These are phyloP conservation scores for Probaryconus sp. DNA, from an alignment of 1,140 invertebrate genomes.

Conservation along the genomic window DNA sequence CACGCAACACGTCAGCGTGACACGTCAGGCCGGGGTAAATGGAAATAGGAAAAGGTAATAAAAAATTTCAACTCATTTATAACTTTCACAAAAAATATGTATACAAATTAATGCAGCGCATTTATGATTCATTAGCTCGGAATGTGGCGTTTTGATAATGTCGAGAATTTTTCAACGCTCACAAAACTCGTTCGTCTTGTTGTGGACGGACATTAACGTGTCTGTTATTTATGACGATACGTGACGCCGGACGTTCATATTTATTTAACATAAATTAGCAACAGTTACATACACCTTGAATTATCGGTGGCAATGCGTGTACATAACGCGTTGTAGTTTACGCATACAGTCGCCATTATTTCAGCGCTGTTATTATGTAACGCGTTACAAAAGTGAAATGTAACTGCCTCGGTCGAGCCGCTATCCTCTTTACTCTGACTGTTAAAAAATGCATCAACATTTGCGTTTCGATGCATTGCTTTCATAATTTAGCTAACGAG, in stretches of 20 bases:
- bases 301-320: conserved; percentile 47
- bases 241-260: conserved; percentile 60
- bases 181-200: conserved; percentile 52
- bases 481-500: conserved; percentile 57
- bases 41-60: conserved; percentile 30
- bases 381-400: conserved; percentile 63
- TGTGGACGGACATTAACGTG: conserved; percentile 51
- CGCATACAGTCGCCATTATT: conserved; percentile 49
- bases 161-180: conserved; percentile 53
- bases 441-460: conserved; percentile 62
- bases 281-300: conserved; percentile 52
- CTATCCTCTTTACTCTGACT: conserved; percentile 40
- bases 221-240: conserved; percentile 60
- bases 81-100: conserved; percentile 47
- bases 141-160: conserved; percentile 55
- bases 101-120: conserved; percentile 47
- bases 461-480: conserved; percentile 62
- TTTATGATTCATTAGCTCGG: conserved; percentile 60
- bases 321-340: conserved; percentile 29
- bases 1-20: conserved; percentile 23
- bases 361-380: conserved; percentile 63
- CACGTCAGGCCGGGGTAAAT: conserved; percentile 25
- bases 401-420: conserved; percentile 44
- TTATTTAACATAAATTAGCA: conserved; percentile 69
- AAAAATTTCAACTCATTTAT: conserved; percentile 45